Conservation (phyloP, 2,113 vertebrate species). For the Tupaia tana region DNA sequence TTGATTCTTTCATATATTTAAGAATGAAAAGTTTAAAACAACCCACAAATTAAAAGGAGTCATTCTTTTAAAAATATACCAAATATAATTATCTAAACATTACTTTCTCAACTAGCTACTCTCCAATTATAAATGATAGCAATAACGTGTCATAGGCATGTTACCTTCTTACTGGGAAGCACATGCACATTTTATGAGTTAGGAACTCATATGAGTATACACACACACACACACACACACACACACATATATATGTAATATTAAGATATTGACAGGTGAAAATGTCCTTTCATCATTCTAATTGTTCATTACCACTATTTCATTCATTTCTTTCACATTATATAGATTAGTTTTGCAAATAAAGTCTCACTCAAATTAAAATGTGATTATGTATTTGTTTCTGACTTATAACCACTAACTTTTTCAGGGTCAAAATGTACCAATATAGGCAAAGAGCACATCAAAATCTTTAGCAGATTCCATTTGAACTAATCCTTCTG, state of each 20-base stretch:
- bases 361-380: background rate
- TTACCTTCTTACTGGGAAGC: background rate
- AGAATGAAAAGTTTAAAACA: slow-evolving; percentile 44
- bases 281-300: background rate
- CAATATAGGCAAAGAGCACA: background rate
- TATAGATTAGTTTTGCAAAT: background rate
- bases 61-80: slow-evolving; percentile 22
- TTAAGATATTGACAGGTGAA: background rate
- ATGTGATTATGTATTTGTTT: background rate
- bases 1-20: slow-evolving; percentile 56
- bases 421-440: background rate
- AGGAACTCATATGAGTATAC: too few species aligned
- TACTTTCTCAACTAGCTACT: background rate
- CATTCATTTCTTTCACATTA: background rate
- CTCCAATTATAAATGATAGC: background rate
- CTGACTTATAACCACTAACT: background rate
- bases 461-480: background rate
- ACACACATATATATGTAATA: background rate
- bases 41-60: slow-evolving; percentile 13
- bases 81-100: slow-evolving; percentile 22
- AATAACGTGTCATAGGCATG: background rate
- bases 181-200: background rate
- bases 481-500: background rate
- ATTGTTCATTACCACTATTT: background rate
- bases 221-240: background rate